Base-by-base conservation (phyloP, 2,888 invertebrate species). In the Flexamia atlantica region DNA sequence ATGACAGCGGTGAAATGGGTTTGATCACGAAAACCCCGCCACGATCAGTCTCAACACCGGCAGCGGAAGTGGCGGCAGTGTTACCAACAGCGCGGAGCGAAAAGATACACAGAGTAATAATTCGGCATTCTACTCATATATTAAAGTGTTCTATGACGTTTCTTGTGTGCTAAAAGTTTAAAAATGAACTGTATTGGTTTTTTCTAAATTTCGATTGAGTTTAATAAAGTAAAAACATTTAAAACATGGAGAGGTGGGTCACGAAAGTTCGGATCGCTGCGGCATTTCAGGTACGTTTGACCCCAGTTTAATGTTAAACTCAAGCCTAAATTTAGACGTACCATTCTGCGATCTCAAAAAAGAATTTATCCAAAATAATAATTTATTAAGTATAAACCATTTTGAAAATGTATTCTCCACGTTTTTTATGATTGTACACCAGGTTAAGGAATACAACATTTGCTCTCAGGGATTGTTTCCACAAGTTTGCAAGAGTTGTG, bases 1-100 rank as follows among this genome's bases (percentile, higher is more conserved):
- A 76, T 46, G 74, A 76, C 74, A 76, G 74, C 50, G 25, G 46
- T n/a, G 74, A 40, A 76, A 76, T 76, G 74, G 74, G 74, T 76
- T 76, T 46, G 40, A 40, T 76, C 74, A 76, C 74, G 74, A 76
- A 28, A 70, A 70, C 68, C 70, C 20, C 72, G 36, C 36, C 40
- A 40, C 36, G 72, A 72, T 32, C 40, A 72, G 72, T 40, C 72
- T 72, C 40, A 72, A 36, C 23, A 36, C 40, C 36, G 32, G 72
- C 36, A 40, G 40, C 72, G 72, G 72, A 72, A 72, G 72, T 72
- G 72, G 68, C 2, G 20, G 40, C 72, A 40, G 64, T 64, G 30
- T 28, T 40, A 40, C 36, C 40, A 40, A 36, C 36, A 23, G 36
- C 36, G 72, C 72, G 5, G 68, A 2, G 40, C 20, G 40, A 4